Conservation (phyloP, 2,888 invertebrate genomes). For the Stenurella melanura region DNA sequence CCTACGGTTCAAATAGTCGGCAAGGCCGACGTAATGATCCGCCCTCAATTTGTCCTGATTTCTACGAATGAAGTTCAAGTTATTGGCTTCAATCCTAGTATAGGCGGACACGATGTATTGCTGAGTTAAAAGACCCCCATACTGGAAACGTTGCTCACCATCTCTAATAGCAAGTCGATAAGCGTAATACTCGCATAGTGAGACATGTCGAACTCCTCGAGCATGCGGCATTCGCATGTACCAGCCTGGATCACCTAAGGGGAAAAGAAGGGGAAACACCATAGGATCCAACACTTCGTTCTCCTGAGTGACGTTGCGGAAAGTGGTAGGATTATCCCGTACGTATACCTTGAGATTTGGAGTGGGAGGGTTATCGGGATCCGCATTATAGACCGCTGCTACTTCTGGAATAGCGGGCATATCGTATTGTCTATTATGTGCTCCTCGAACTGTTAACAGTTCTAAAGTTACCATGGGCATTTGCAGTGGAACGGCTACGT, state of each 20-base stretch:
- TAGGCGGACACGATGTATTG: conserved; percentile 45
- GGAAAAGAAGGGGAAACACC: neutral
- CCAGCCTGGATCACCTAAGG: neutral
- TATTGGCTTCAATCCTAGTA: conserved; percentile 7
- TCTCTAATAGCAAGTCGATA: conserved; percentile 30
- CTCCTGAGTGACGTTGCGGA: too few relatives aligned
- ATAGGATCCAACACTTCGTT: neutral
- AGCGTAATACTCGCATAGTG: conserved; percentile 38
- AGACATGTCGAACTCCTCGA: neutral
- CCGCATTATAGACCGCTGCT: neutral
- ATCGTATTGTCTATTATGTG: conserved; percentile 11
- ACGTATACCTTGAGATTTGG: neutral
- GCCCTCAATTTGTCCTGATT: conserved; percentile 31
- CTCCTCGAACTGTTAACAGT: neutral
- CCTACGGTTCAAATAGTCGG: neutral
- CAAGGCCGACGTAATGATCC: neutral
- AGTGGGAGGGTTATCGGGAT: neutral
- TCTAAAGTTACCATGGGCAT: too few relatives aligned
- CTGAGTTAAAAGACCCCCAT: conserved; percentile 41
- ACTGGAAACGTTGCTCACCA: conserved; percentile 34
- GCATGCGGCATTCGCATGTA: neutral
- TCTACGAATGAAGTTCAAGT: neutral
- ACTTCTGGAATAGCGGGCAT: neutral
- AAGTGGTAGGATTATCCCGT: too few relatives aligned
- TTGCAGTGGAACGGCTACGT: neutral